These are phyloP conservation scores for Lasiurus cinereus DNA, from an alignment of 2,113 vertebrate species.

Conservation along the genomic window DNA sequence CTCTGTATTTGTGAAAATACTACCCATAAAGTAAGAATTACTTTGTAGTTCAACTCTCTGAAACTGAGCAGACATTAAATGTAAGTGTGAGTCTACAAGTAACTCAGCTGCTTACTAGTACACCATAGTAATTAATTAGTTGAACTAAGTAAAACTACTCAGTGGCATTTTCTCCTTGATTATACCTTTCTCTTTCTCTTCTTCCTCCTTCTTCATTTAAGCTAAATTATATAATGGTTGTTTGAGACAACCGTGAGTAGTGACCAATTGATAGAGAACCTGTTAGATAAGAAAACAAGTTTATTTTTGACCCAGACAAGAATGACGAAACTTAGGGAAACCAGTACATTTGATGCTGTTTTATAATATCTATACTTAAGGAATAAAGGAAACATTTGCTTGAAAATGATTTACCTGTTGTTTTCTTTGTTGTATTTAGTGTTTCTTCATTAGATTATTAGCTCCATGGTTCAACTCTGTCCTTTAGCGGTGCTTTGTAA, in stretches of 20 bases:
- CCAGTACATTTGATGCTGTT: not conserved
- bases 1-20: slow-evolving; percentile 28
- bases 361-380: not conserved
- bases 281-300: slow-evolving; percentile 17
- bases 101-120: slow-evolving; percentile 12
- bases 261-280: not conserved
- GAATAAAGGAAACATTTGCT: not conserved
- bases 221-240: not conserved
- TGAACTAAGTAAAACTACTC: not conserved
- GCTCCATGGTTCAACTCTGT: not conserved
- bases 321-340: slow-evolving; percentile 10
- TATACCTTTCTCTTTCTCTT: not conserved
- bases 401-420: not conserved
- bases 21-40: slow-evolving; percentile 21
- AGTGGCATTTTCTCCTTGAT: not conserved
- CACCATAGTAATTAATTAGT: not conserved
- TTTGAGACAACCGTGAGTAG: not conserved
- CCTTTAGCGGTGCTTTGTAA: not conserved
- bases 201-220: not conserved
- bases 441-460: not conserved
- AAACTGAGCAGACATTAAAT: not conserved
- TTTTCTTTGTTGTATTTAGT: not conserved
- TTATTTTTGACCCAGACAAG: not conserved
- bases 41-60: not conserved
- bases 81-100: not conserved